Conservation (phyloP, 2,113 vertebrate species). For the Meleagris gallopavo region DNA sequence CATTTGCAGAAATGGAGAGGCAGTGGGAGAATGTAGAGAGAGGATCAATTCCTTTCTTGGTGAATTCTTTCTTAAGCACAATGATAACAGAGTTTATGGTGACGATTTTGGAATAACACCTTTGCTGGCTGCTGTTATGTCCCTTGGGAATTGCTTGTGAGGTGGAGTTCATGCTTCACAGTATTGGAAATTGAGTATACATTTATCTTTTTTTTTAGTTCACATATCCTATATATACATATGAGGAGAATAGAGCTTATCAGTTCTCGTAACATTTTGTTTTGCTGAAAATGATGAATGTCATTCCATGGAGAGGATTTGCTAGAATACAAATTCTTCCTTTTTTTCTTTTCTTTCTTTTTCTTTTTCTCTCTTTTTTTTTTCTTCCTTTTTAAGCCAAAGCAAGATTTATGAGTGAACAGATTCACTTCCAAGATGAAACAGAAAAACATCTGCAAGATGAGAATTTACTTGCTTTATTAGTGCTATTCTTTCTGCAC, state of each 20-base stretch:
- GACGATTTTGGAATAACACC: neutral
- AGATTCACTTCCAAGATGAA: constrained; percentile 63
- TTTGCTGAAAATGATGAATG: constrained; percentile 26
- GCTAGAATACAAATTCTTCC: neutral
- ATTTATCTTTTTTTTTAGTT: neutral
- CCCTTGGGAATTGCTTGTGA: neutral
- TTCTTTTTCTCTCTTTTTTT: neutral
- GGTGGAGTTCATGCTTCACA: neutral
- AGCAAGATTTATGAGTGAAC: constrained; percentile 62
- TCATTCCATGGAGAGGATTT: neutral
- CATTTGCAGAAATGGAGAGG: neutral
- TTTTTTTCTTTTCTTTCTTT: neutral
- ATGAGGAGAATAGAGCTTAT: constrained; percentile 11
- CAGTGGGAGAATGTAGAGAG: neutral
- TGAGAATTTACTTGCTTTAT: constrained; percentile 53
- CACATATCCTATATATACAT: neutral
- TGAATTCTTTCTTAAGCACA: neutral
- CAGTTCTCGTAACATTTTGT: neutral
- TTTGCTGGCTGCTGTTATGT: neutral
- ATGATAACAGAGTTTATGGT: neutral
- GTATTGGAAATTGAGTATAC: neutral
- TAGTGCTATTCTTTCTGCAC: constrained; percentile 53
- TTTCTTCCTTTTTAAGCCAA: neutral
- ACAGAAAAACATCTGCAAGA: constrained; percentile 59
- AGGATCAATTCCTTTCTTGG: neutral